Base-by-base conservation (phyloP, 1,140 invertebrate genomes). In the Triops longicaudatus region DNA sequence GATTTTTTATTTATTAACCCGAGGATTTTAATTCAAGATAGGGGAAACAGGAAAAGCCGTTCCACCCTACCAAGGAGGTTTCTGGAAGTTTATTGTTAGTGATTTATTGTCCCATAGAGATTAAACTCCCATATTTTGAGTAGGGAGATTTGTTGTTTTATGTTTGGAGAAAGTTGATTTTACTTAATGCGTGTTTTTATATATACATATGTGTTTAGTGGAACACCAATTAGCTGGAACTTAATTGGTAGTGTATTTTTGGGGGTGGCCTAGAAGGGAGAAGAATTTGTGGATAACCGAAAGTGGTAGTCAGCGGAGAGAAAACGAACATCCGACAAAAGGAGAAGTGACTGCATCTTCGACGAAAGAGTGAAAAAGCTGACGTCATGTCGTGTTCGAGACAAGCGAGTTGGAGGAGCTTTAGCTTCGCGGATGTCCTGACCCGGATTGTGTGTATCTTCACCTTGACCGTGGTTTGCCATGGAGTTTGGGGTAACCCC, bases 401-500 rank as follows among this genome's bases (percentile, higher is more conserved):
- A 17, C 17, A 63, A 63, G 9, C 50, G 50, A 63, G 22, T n/a
- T 14, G 50, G 50, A 63, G 9, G 17, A 63, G 50, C 31, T 37
- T 37, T 2, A 37, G 31, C 31, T 37, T 37, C 31, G 31, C 31
- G 31, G 31, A 37, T 63, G 50, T 63, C 17, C 22, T 63, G 50
- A 14, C 17, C 50, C 50, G 50, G 50, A 22, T 63, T 63, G 5
- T 63, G 50, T 63, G 50, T 2, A n/a, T 63, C 50, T 22, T 63
- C 50, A 63, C 50, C 50, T 63, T 63, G 50, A 63, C 50, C 50
- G 50, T 63, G 50, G n/a, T 63, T 22, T 63, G 50, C 50, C 50
- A 63, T 63, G 50, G 50, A 17, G 14, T 63, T n/a, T 22, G 14
- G 50, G 50, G 50, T 63, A 63, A 63, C 50, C 4, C 22, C 6